These are phyloP conservation scores for Oxygymnocypris stewartii DNA, from an alignment of 2,113 vertebrate genomes.

Conservation along the genomic window DNA sequence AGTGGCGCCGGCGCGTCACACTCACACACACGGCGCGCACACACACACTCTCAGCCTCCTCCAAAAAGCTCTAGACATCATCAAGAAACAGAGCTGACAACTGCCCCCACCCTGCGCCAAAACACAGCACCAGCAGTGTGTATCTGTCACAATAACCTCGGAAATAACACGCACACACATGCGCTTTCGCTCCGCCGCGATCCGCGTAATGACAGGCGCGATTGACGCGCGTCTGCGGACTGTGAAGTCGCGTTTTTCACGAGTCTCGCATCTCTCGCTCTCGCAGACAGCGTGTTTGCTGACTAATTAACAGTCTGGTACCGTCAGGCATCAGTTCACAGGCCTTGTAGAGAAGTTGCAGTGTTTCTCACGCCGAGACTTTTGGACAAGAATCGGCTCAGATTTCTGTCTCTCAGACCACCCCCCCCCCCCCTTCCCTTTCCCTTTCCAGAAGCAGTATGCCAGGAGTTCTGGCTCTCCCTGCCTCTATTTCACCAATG, in stretches of 20 bases:
- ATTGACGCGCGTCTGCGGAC: conserved; percentile 39
- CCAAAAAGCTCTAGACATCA: conserved; percentile 81
- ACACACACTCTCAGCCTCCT: conserved; percentile 62
- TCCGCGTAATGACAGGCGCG: conserved; percentile 47
- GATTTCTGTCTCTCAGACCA: conserved; percentile 49
- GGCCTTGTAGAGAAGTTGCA: conserved; percentile 73
- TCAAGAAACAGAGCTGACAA: conserved; percentile 80
- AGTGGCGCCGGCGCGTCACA: conserved; percentile 83
- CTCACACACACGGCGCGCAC: conserved; percentile 63
- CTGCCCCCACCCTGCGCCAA: conserved; percentile 71
- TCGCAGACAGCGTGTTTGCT: conserved; percentile 60
- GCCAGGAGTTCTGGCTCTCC: conserved; percentile 56
- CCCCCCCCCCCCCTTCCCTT: not conserved
- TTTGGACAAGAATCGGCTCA: conserved; percentile 44
- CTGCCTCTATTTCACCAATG: conserved; percentile 67
- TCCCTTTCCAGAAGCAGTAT: conserved; percentile 9
- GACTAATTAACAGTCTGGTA: conserved; percentile 75
- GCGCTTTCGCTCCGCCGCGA: no score
- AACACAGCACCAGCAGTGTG: conserved; percentile 69
- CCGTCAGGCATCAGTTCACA: conserved; percentile 73
- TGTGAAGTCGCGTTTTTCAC: conserved; percentile 62
- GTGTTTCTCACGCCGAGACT: conserved; percentile 54
- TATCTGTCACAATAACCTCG: conserved; percentile 80
- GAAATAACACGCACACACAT: conserved; percentile 62
- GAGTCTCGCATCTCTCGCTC: conserved; percentile 67